Evolutionary conservation across 2,113 vertebrate genomes (phyloP).

Genomic region (Sarotherodon lohbergeri): DNA sequence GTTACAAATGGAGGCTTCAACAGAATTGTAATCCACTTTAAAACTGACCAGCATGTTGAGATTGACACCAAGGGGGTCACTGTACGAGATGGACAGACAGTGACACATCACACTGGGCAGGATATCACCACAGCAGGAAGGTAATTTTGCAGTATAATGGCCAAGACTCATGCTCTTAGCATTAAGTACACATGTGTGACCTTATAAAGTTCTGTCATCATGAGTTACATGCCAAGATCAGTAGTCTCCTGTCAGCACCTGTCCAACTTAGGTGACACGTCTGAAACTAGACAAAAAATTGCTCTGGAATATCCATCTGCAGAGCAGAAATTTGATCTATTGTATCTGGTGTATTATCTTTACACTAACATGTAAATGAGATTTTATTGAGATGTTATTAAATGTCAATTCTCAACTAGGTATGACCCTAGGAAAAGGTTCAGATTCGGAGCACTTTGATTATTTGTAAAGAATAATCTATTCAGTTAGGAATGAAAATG

Average conservation of each 20-base stretch:
- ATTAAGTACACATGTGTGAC: not conserved
- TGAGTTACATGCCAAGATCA: not conserved
- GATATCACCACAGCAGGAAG: not conserved
- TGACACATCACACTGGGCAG: not conserved
- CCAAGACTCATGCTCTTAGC: not conserved
- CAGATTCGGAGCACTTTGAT: not conserved
- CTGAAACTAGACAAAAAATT: not conserved
- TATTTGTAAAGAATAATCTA: not conserved
- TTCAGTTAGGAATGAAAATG: not conserved
- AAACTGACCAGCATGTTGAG: not conserved
- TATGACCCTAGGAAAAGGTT: not conserved
- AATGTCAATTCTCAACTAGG: not conserved
- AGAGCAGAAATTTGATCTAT: not conserved
- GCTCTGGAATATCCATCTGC: not conserved
- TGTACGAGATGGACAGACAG: not conserved
- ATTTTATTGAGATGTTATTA: not conserved
- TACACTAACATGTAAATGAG: not conserved
- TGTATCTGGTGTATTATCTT: not conserved
- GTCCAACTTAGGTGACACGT: not conserved
- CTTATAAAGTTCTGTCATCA: not conserved
- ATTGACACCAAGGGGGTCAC: not conserved
- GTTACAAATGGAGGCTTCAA: conserved; percentile 28
- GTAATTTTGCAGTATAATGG: not conserved
- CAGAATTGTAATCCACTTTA: conserved; percentile 43
- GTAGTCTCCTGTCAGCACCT: not conserved